Percentiles rank a stretch among this genome's conserved stretches.
These are phyloP conservation scores for Enteromius afrohamiltoni DNA, from an alignment of 2,797 vertebrate species.

Conservation along the genomic window DNA sequence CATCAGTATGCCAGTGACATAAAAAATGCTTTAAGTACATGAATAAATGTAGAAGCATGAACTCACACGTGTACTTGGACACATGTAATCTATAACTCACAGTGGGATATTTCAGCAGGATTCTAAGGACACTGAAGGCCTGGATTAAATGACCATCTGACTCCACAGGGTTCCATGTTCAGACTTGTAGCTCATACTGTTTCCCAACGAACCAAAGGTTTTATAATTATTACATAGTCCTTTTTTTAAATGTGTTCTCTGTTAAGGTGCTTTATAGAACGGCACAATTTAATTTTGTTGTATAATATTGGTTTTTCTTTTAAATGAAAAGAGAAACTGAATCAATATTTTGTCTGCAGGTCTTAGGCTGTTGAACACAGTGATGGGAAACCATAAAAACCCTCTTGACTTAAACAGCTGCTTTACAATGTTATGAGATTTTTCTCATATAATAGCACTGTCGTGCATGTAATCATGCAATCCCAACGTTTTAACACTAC, in stretches of 20 bases:
- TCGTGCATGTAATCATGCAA: not conserved
- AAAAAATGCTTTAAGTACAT: not conserved
- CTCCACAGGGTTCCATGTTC: constrained; percentile 42
- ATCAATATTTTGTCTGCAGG: constrained; percentile 1
- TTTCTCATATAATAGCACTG: not conserved
- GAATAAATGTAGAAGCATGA: not conserved
- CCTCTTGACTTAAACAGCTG: constrained; percentile 28
- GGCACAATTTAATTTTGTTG: not conserved
- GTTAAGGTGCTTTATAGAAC: not conserved
- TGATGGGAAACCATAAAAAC: constrained; percentile 32
- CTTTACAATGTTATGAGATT: constrained; percentile 11
- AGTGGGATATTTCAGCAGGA: constrained; percentile 30
- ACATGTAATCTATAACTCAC: constrained; percentile 29
- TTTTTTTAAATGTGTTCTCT: constrained; percentile 30
- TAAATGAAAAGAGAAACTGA: not conserved
- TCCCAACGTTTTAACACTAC: not conserved
- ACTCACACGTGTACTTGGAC: constrained; percentile 13
- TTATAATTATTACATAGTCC: constrained; percentile 25
- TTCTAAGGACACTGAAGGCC: constrained; percentile 14
- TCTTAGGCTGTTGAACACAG: constrained; percentile 2
- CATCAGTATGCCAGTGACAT: not conserved
- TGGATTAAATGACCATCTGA: constrained; percentile 46
- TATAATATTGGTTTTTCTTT: not conserved
- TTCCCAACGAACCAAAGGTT: constrained; percentile 54
- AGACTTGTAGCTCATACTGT: constrained; percentile 43